Evolutionary conservation across 2,888 invertebrate species (phyloP), one percentile per base, ranked within the genome.

Genomic region (Cerceris rybyensis): DNA sequence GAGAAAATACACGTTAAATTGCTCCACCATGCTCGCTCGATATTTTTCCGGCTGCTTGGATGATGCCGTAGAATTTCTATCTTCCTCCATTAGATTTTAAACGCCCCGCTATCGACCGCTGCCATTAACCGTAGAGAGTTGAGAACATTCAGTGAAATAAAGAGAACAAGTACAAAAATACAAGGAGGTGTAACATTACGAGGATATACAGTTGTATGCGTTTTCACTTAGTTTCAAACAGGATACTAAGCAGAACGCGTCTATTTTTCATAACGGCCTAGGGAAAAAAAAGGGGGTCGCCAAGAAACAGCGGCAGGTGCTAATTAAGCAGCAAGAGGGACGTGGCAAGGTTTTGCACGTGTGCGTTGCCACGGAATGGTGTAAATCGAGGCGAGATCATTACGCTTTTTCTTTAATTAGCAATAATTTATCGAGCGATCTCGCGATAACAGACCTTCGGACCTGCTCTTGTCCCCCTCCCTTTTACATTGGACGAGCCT

Each of bases 391-490:
- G 68, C 80, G 82, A 78, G 85, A 87, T 87, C 86, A 81, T 86
- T 86, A 85, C 80, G 85, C 83, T 86, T 84, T 84, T 87, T 85
- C 88, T 86, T 88, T 88, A 89, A 89, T 89, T 88, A 87, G 86
- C 86, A 86, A 89, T 88, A 87, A 88, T 87, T 87, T 87, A 87
- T 87, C 88, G 81, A 57, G 70, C 82, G 75, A 85, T 84, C 77
- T 67, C 73, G 74, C 66, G 83, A 83, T 84, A 84, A 80, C 52
- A 2, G 50, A 16, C 5, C 67, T 49, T 43, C 60, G 39, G 61
- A 55, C 52, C 66, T 58, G 43, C 61, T 57, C 16, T 66, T 49
- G 54, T 46, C 17, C 46, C 13, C 28, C 16, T 0, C 50, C 2
- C 41, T 17, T 13, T 28, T n/a, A 16, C 50, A 41, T 55, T 17